A percentile compares a stretch with the other conserved stretches of the same genome.
Evolutionary conservation across 2,113 vertebrate species (phyloP).

Genomic region (Megaceryle maxima): DNA sequence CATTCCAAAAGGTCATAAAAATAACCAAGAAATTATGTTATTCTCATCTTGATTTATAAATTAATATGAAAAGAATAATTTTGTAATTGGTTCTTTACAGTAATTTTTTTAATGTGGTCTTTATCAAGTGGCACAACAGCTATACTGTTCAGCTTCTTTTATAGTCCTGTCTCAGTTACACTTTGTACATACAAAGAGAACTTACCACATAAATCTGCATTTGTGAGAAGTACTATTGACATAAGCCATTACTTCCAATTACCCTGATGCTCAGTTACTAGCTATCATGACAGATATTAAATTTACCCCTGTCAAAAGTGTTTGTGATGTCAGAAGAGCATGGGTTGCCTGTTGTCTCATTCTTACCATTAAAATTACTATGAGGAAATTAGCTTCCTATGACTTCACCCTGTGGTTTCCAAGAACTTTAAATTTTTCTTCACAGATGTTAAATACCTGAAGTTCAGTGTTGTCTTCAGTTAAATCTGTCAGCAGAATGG

Average conservation of each 20-base stretch:
- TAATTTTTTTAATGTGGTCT: neutral
- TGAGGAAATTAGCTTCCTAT: neutral
- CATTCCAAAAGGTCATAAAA: neutral
- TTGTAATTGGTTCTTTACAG: neutral
- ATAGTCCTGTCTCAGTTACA: neutral
- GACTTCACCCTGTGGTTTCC: neutral
- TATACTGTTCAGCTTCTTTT: neutral
- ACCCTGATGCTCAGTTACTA: neutral
- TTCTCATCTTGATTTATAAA: neutral
- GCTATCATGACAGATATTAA: neutral
- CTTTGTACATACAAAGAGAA: neutral
- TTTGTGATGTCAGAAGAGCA: neutral
- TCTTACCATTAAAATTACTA: neutral
- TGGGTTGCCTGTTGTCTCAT: neutral
- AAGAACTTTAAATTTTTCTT: neutral
- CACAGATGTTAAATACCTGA: neutral
- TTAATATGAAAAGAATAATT: neutral
- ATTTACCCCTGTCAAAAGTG: neutral
- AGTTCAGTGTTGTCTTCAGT: neutral
- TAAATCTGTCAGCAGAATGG: neutral
- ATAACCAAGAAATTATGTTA: neutral
- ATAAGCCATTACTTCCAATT: slow-evolving; percentile 20
- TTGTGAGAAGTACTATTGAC: neutral
- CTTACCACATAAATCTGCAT: neutral
- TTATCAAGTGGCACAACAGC: neutral